Evolutionary conservation across 2,888 invertebrate genomes (phyloP), one percentile per base, ranked within the genome.

Genomic region (Sinopyrophorus schimmeli): DNA sequence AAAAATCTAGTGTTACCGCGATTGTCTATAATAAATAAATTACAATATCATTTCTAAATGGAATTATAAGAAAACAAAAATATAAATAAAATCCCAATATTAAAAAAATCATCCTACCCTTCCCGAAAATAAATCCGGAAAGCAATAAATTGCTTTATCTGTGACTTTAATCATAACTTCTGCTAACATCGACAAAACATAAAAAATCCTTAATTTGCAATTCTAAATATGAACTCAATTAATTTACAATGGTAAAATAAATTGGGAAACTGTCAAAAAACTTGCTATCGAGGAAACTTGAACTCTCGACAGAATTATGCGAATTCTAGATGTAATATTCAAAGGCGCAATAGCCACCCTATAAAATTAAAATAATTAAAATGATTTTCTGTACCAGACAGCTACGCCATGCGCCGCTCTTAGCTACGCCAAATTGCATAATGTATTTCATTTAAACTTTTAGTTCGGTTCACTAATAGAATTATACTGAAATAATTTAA

Each of bases 371-470:
- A 35, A 35, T 35, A 6, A 38, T 38, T 38, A 27, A 10, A 26
- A 27, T 14, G 27, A 17, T 38, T 26, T 15, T 11, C 11, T 26
- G 26, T 17, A 17, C 10, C 16, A 12, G 26, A 26, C 26, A 14
- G 27, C 9, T 3, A 14, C 7, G 26, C 15, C n/a, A 2, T 21
- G 34, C 34, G 21, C 11, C 14, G 21, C 12, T 14, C 38, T 10
- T 9, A 7, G 14, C 17, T 17, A 21, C 16, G 38, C 38, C 11
- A 27, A 38, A 38, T 17, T 38, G 38, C 38, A 38, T 38, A 34
- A 27, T 38, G 38, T 38, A 17, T 38, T 27, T 26, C 24, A 38
- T 38, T n/a, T 38, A 38, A 38, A 26, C 38, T 21, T 26, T 17
- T 12, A 38, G 24, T 18, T 17, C 37, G 37, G 24, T 26, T 18